A percentile compares a stretch with the other conserved stretches of the same genome.
Evolutionary conservation across 2,797 vertebrate species (phyloP).

Genomic region (Sebastes variabilis): DNA sequence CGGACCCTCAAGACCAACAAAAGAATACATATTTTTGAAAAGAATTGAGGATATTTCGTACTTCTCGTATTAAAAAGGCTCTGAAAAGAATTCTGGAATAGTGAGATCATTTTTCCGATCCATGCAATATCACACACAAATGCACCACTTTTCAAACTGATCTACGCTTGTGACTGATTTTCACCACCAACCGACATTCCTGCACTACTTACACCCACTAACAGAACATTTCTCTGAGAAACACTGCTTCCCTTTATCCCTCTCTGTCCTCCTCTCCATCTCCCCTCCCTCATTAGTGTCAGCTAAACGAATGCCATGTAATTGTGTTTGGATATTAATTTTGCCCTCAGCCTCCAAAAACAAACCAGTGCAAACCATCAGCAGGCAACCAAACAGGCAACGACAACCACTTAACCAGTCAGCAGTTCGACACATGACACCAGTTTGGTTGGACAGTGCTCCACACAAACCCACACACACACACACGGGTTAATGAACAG

Average conservation of each 20-base stretch:
- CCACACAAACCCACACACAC: background rate
- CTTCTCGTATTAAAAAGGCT: background rate
- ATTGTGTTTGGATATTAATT: slow-evolving; percentile 35
- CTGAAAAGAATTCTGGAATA: background rate
- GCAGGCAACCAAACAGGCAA: slow-evolving; percentile 16
- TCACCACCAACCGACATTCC: slow-evolving; percentile 28
- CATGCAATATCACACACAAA: background rate
- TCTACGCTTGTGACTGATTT: background rate
- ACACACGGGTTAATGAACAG: background rate
- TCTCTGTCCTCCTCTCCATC: background rate
- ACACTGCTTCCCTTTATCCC: slow-evolving; percentile 49
- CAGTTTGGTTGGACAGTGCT: background rate
- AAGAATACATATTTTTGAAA: background rate
- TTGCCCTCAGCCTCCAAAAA: slow-evolving; percentile 22
- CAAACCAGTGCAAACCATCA: slow-evolving; percentile 35
- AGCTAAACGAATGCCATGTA: slow-evolving; percentile 14
- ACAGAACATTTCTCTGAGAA: slow-evolving; percentile 30
- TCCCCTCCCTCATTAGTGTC: slow-evolving; percentile 21
- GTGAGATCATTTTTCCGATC: background rate
- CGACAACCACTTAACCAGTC: slow-evolving; percentile 45
- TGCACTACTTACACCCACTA: slow-evolving; percentile 40
- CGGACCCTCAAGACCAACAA: background rate
- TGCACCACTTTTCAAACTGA: background rate
- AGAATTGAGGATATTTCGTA: background rate
- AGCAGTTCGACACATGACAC: slow-evolving; percentile 57